These are phyloP conservation scores for Turdus rufiventris DNA, from an alignment of 2,113 vertebrate species.

Conservation along the genomic window DNA sequence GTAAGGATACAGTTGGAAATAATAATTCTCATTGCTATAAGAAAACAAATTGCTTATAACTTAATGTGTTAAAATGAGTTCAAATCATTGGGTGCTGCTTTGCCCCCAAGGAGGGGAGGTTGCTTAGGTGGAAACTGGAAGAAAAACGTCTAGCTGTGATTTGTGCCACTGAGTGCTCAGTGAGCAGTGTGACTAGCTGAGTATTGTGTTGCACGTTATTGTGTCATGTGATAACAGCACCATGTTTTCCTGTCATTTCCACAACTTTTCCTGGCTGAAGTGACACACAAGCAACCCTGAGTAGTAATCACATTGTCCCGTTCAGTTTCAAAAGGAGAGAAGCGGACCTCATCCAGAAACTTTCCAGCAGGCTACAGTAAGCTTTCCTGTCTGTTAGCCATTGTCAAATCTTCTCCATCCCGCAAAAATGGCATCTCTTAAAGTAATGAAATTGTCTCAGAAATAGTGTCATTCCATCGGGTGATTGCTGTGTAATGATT, in stretches of 20 bases:
- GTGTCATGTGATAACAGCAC: slow-evolving; percentile 43
- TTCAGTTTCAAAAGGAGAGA: slow-evolving; percentile 64
- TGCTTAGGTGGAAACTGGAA: background rate
- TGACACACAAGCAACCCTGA: slow-evolving; percentile 43
- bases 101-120: background rate
- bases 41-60: background rate
- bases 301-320: slow-evolving; percentile 50
- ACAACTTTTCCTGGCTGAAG: slow-evolving; percentile 53
- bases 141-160: background rate
- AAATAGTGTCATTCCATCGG: background rate
- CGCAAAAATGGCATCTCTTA: slow-evolving; percentile 18
- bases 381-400: slow-evolving; percentile 53
- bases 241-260: slow-evolving; percentile 58
- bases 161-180: background rate
- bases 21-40: background rate
- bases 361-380: slow-evolving; percentile 57
- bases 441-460: background rate
- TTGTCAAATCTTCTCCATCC: slow-evolving; percentile 32
- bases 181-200: background rate
- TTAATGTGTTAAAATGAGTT: background rate
- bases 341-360: slow-evolving; percentile 54
- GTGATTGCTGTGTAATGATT: background rate
- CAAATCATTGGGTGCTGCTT: background rate
- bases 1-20: background rate
- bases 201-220: background rate